Base-by-base conservation (phyloP, 2,888 invertebrate genomes). In the Pyrocoelia pectoralis region DNA sequence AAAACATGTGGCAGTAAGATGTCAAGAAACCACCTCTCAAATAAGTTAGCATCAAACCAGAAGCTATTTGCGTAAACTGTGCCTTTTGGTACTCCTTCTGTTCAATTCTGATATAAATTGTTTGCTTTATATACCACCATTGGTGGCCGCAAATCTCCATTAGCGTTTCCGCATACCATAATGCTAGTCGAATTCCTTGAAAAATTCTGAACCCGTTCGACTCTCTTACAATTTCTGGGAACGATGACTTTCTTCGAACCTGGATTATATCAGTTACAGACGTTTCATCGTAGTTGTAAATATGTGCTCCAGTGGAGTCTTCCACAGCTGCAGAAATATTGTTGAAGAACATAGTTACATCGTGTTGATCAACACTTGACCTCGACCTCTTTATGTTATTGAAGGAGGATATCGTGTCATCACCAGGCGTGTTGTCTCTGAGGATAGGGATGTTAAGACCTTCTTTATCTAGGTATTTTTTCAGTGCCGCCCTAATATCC, bases 221-320 rank as follows among this genome's bases (percentile, higher is more conserved):
- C 72, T 66, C 79, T 72, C 54, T 78, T 78, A 2, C 53, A 57
- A 12, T 75, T 76, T 53, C 74, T 67, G 50, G 73, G 73, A 12
- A 67, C 61, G 19, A 79, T 57, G 10, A 74, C 69, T 58, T 71
- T 76, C 62, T 71, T 71, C 14, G 68, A 62, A 1, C 76, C 78
- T 41, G 78, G 76, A 52, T 80, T 76, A n/a, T n/a, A 62, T 80
- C 78, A 8, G 71, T 63, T 4, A 81, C 64, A 56, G 77, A 77
- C 1, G 76, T 78, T 62, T 79, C 76, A 61, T 79, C 77, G 69
- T 77, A 80, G 57, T 80, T 80, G 24, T 56, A 57, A 28, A 51
- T 13, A 29, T 51, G 6, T 13, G 12, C 14, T 14, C 41, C 41
- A 14, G 5, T 41, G 13, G 41, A 41, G 14, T 38, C 38, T 38